Base-by-base conservation (phyloP, 2,797 vertebrate genomes). In the Balearica regulorum region DNA sequence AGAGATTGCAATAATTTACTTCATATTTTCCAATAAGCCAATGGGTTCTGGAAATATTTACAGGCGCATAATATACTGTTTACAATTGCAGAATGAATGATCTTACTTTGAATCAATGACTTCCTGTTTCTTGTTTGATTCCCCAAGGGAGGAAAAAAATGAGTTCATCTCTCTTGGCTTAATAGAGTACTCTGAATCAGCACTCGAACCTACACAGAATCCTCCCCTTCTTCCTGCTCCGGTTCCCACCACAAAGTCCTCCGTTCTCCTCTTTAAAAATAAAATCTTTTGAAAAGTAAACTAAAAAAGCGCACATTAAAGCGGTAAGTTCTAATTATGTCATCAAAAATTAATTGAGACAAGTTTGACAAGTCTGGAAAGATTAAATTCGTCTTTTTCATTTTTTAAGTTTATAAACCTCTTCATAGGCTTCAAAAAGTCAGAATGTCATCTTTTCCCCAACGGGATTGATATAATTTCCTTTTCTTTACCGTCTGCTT, bases 61-160 rank as follows among this genome's bases (percentile, higher is more conserved):
- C 94, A 91, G 86, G 94, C 97, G 96, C 70, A 95, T 95, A 95
- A 97, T 85, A 90, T 93, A 94, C 89, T 97, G 97, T 98, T 98
- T 98, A 98, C 96, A 97, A 72, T 89, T 96, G 93, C 35, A 44
- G 80, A 98, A 87, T 97, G 96, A 98, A 98, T 96, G 95, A 97
- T 98, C 96, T 96, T 98, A 96, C 96, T 98, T 96, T 95, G 96
- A 97, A 96, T 98, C 97, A 97, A 97, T 96, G 96, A 98, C 97
- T 98, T 98, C 98, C 98, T 97, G 98, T 97, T 98, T 97, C 95
- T 96, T 94, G 84, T 72, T 79, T 84, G 76, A 96, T 83, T 97
- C 87, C 82, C 93, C 95, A 96, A 95, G 96, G 87, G 93, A 85
- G 79, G 87, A 95, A 93, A 95, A 96, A 97, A 96, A 97, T 96